phyloP scores from a whole-genome alignment of 2,797 vertebrate species.

The Odontamblyopus lacepedii region DNA sequence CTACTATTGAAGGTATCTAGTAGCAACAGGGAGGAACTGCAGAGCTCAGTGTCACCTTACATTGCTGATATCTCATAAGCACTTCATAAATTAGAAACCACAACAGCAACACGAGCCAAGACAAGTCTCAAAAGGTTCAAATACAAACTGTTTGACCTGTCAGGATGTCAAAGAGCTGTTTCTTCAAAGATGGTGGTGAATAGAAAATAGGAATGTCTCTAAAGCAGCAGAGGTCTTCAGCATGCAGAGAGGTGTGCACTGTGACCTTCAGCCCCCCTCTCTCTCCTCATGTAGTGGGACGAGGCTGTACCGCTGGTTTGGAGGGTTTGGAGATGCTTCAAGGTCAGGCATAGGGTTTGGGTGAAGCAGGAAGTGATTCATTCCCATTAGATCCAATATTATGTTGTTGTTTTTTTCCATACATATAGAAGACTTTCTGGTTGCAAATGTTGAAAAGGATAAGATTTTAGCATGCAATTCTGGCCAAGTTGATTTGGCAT shows the following conservation, averaged over 20 bases:
- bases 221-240: slow-evolving; percentile 47
- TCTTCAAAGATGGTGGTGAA: neutral
- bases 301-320: slow-evolving; percentile 33
- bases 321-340: slow-evolving; percentile 58
- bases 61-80: slow-evolving; percentile 26
- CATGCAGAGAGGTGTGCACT: slow-evolving; percentile 29
- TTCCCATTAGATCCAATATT: slow-evolving; percentile 41
- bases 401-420: neutral
- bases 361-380: slow-evolving; percentile 43
- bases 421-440: neutral
- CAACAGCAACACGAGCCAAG: neutral
- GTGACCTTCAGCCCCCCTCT: slow-evolving; percentile 64
- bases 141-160: slow-evolving; percentile 18
- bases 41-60: slow-evolving; percentile 27
- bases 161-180: slow-evolving; percentile 12
- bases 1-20: neutral
- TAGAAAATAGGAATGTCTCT: slow-evolving; percentile 15
- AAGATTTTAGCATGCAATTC: no score
- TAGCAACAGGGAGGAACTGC: slow-evolving; percentile 16
- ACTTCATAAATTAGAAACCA: slow-evolving; percentile 25
- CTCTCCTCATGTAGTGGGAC: slow-evolving; percentile 40
- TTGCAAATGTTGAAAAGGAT: neutral
- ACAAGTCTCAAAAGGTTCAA: slow-evolving; percentile 9
- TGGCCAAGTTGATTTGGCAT: no score
- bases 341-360: slow-evolving; percentile 48